phyloP scores from a whole-genome alignment of 2,888 invertebrate species.

The Lithophane socia region DNA sequence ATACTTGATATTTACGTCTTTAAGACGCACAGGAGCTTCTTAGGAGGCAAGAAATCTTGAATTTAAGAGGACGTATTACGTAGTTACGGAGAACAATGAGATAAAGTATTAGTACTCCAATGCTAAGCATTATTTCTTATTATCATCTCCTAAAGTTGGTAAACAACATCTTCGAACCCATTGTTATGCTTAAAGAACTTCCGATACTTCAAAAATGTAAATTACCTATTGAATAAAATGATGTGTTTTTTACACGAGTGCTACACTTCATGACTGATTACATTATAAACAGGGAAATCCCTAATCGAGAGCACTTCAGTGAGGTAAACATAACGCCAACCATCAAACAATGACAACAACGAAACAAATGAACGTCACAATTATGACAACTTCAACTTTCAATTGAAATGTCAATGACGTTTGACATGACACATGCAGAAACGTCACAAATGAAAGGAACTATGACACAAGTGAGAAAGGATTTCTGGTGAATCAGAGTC shows the following conservation, averaged over 20 bases:
- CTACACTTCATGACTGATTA: not conserved
- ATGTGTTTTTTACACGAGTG: not conserved
- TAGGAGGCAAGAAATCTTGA: conserved; percentile 17
- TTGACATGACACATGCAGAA: conserved; percentile 4
- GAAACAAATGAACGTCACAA: conserved; percentile 36
- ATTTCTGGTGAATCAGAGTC: conserved; percentile 47
- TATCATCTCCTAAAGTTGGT: not conserved
- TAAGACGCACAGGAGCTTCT: not conserved
- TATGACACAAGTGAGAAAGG: conserved; percentile 34
- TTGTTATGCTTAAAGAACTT: conserved; percentile 16
- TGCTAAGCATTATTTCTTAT: not conserved
- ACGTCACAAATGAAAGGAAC: conserved; percentile 21
- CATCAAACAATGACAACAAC: conserved; percentile 3
- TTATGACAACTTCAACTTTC: conserved; percentile 13
- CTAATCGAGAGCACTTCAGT: conserved; percentile 6
- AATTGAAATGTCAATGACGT: conserved; percentile 16
- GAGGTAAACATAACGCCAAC: not conserved
- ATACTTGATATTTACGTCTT: not conserved
- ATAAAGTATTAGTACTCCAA: conserved; percentile 10
- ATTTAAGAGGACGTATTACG: conserved; percentile 5
- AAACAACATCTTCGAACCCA: conserved; percentile 21
- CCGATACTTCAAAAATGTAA: conserved; percentile 39
- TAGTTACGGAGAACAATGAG: conserved; percentile 25
- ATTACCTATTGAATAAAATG: conserved; percentile 22
- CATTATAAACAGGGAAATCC: conserved; percentile 37